Evolutionary conservation across 2,888 invertebrate genomes (phyloP).

Genomic region (Drosophila leonis): DNA sequence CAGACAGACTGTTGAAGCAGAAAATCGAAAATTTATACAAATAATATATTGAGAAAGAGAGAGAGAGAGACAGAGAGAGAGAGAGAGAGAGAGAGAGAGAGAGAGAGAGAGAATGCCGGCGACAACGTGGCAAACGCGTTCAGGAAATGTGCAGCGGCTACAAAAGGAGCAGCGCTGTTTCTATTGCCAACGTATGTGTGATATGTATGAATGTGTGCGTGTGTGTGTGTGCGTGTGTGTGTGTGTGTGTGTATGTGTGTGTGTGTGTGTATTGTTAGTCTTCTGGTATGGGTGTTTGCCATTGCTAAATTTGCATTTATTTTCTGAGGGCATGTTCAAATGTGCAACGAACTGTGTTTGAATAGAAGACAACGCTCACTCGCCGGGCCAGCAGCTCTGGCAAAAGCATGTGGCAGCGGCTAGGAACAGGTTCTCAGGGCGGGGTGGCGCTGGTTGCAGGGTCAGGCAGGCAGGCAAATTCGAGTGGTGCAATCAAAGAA

Average conservation of each 20-base stretch:
- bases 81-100: slow-evolving; percentile 5
- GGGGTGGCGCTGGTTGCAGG: slow-evolving; percentile 11
- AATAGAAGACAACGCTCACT: slow-evolving; percentile 65
- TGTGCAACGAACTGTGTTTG: slow-evolving; percentile 81
- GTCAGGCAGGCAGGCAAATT: slow-evolving; percentile 1
- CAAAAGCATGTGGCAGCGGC: slow-evolving; percentile 13
- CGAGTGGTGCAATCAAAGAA: slow-evolving; percentile 69
- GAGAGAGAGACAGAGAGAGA: slow-evolving; percentile 22
- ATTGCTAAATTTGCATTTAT: slow-evolving; percentile 77
- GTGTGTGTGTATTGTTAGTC: slow-evolving; percentile 25
- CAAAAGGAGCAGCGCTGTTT: slow-evolving; percentile 67
- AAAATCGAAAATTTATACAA: slow-evolving; percentile 81
- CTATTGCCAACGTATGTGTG: slow-evolving; percentile 46
- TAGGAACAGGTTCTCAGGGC: neutral
- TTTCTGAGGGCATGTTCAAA: slow-evolving; percentile 80
- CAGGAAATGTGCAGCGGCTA: slow-evolving; percentile 72
- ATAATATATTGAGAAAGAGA: slow-evolving; percentile 71
- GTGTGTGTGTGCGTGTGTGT: slow-evolving; percentile 25
- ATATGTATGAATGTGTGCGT: slow-evolving; percentile 19
- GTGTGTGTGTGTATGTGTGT: slow-evolving; percentile 20
- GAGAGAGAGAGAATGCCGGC: slow-evolving; percentile 38
- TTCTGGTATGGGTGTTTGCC: slow-evolving; percentile 50
- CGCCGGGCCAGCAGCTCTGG: slow-evolving; percentile 14
- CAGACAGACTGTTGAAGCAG: slow-evolving; percentile 76
- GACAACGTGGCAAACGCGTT: slow-evolving; percentile 52